A percentile compares a stretch with the other conserved stretches of the same genome.
Conservation (phyloP, 2,888 invertebrate species). For the Zygaena filipendulae region DNA sequence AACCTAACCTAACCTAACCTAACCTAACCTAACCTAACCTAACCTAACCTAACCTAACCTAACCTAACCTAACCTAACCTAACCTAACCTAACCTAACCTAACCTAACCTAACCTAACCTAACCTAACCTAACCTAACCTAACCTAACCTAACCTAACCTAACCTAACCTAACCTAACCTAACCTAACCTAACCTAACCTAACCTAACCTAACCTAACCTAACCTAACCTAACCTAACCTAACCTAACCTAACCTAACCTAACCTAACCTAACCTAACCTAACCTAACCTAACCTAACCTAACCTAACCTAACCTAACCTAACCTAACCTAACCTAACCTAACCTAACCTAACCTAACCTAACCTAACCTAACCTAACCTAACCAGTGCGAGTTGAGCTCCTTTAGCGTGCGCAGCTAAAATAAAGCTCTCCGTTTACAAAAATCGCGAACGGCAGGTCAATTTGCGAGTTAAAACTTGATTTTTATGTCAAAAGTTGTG, state of each 20-base stretch:
- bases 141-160: constrained; percentile 12
- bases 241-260: constrained; percentile 13
- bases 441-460: too few relatives aligned
- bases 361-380: constrained; percentile 12
- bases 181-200: constrained; percentile 13
- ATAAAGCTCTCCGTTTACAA: too few relatives aligned
- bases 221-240: constrained; percentile 13
- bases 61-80: constrained; percentile 12
- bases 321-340: constrained; percentile 10
- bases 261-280: constrained; percentile 13
- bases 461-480: too few relatives aligned
- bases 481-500: too few relatives aligned
- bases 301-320: constrained; percentile 8
- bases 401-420: too few relatives aligned
- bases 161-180: constrained; percentile 12
- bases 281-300: constrained; percentile 8
- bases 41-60: constrained; percentile 13
- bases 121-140: constrained; percentile 12
- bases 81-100: constrained; percentile 11
- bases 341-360: constrained; percentile 13
- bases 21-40: constrained; percentile 16
- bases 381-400: too few relatives aligned
- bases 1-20: constrained; percentile 18
- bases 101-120: constrained; percentile 9
- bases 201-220: constrained; percentile 13